phyloP scores from a whole-genome alignment of 2,113 vertebrate genomes.

The Psilopsiagon aurifrons region DNA sequence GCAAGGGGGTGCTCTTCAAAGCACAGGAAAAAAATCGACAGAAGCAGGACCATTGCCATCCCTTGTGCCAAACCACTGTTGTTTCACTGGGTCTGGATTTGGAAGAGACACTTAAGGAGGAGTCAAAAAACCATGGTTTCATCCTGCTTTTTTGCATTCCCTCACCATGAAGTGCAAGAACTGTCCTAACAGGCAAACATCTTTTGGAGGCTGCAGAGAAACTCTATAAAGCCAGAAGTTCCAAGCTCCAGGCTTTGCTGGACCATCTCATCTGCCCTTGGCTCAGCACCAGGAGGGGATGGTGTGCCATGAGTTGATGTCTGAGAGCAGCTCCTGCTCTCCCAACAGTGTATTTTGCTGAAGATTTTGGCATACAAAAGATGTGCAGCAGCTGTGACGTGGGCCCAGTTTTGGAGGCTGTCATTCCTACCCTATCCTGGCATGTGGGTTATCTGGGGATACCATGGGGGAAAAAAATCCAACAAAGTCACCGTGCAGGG shows the following conservation, averaged over 20 bases:
- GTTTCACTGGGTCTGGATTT: background rate
- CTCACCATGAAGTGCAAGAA: background rate
- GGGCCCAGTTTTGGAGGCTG: background rate
- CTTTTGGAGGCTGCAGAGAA: background rate
- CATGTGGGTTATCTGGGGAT: background rate
- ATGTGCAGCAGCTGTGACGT: background rate
- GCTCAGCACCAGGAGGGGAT: background rate
- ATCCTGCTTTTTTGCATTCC: background rate
- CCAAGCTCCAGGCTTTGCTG: background rate
- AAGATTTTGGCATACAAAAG: background rate
- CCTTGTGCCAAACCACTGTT: background rate
- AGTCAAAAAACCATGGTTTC: background rate
- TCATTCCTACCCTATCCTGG: background rate
- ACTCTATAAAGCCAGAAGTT: background rate
- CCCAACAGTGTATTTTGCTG: background rate
- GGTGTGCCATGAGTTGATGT: background rate
- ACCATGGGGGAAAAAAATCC: fast-evolving
- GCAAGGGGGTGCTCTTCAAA: background rate
- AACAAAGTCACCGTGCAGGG: background rate
- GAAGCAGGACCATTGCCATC: background rate
- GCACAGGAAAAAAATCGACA: background rate
- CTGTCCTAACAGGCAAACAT: background rate
- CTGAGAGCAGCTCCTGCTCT: background rate
- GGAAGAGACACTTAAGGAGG: background rate
- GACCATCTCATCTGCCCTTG: background rate